Evolutionary conservation across 2,797 vertebrate genomes (phyloP).

Genomic region (Hapalemur alaotrensis): DNA sequence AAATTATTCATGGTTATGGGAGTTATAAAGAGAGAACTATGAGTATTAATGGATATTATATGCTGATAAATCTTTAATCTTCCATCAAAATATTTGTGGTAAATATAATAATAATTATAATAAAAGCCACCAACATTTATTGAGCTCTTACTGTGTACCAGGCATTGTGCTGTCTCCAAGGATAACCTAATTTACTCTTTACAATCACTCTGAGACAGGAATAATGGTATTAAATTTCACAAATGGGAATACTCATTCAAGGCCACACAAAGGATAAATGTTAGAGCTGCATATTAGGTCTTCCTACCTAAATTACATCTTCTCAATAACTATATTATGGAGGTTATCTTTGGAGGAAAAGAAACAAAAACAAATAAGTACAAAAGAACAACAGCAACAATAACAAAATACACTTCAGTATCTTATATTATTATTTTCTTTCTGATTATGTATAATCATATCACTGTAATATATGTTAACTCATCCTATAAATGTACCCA

Average conservation of each 20-base stretch:
- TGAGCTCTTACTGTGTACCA: not conserved
- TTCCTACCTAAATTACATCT: not conserved
- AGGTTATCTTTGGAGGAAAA: conserved; percentile 3
- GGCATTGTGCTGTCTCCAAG: not conserved
- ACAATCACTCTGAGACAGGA: not conserved
- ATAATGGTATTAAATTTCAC: not conserved
- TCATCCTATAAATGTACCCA: not conserved
- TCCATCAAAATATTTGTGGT: not conserved
- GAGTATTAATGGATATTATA: not conserved
- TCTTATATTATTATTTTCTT: not conserved
- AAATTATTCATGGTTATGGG: not conserved
- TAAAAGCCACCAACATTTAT: not conserved
- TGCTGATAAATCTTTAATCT: not conserved
- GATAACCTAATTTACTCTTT: not conserved
- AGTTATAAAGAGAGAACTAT: not conserved
- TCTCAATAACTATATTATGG: not conserved
- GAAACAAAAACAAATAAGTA: not conserved
- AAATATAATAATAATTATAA: conserved; percentile 6
- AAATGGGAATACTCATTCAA: not conserved
- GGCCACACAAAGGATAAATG: not conserved
- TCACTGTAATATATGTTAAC: not conserved
- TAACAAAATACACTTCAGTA: not conserved
- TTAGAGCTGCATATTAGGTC: not conserved
- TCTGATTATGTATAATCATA: not conserved
- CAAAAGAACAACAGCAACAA: not conserved